Conservation (phyloP, 2,797 vertebrate species). For the Cheracebus regulus region DNA sequence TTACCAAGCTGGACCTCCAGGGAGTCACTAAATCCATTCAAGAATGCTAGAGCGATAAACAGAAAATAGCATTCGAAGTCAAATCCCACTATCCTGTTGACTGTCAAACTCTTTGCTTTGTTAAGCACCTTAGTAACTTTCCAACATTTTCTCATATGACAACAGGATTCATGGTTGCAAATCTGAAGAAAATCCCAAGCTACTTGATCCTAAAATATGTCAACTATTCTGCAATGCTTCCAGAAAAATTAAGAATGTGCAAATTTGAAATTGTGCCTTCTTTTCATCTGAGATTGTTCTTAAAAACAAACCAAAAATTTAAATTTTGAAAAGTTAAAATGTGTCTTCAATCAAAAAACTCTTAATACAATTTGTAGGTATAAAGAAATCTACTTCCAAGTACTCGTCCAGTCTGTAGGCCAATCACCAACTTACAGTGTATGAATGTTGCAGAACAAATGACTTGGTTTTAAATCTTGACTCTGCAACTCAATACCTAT, state of each 20-base stretch:
- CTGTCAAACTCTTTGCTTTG: not conserved
- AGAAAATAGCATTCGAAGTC: not conserved
- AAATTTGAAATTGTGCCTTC: not conserved
- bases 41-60: not conserved
- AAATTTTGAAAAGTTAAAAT: not conserved
- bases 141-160: not conserved
- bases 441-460: not conserved
- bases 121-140: not conserved
- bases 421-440: not conserved
- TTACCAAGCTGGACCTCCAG: not conserved
- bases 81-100: no score
- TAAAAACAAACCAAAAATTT: not conserved
- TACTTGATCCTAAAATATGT: not conserved
- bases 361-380: not conserved
- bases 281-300: not conserved
- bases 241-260: not conserved
- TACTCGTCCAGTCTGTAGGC: not conserved
- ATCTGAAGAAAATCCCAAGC: not conserved
- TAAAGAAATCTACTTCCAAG: not conserved
- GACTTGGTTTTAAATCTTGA: not conserved
- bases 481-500: not conserved
- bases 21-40: not conserved
- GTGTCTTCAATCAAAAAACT: slow-evolving; percentile 7
- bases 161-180: not conserved
- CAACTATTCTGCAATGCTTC: not conserved